A percentile compares a stretch with the other conserved stretches of the same genome.
These are phyloP conservation scores for Periophthalmodon schlosseri DNA, from an alignment of 2,113 vertebrate genomes.

Conservation along the genomic window DNA sequence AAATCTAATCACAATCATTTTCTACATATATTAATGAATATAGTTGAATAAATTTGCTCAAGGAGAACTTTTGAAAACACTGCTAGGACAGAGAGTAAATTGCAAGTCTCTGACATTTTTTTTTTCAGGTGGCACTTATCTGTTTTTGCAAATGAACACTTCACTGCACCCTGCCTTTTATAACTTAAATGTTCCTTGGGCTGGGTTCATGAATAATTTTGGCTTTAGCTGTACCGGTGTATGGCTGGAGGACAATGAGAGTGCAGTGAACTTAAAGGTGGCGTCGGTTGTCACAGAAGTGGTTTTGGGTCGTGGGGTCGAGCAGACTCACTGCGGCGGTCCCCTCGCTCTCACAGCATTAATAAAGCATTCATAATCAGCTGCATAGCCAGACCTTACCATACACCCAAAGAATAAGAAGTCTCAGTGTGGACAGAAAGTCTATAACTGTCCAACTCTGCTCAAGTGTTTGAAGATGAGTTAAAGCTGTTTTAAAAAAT, in stretches of 20 bases:
- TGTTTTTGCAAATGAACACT: too few species aligned
- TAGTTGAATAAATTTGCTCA: too few species aligned
- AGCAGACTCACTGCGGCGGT: slow-evolving; percentile 21
- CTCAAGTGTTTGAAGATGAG: slow-evolving; percentile 21
- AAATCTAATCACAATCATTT: too few species aligned
- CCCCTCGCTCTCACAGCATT: slow-evolving; percentile 28
- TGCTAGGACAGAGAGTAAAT: too few species aligned
- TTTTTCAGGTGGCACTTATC: too few species aligned
- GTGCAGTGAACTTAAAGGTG: slow-evolving; percentile 36
- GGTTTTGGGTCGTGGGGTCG: slow-evolving; percentile 1
- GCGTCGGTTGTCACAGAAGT: slow-evolving; percentile 25
- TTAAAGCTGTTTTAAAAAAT: neutral
- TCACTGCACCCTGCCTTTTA: neutral
- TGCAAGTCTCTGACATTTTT: too few species aligned
- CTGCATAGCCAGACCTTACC: slow-evolving; percentile 28
- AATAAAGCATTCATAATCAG: slow-evolving; percentile 49
- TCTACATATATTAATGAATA: too few species aligned
- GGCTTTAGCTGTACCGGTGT: slow-evolving; percentile 11
- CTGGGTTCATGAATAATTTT: neutral
- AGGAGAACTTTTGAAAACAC: too few species aligned
- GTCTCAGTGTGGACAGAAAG: slow-evolving; percentile 41
- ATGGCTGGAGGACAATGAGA: slow-evolving; percentile 4
- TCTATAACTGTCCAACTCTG: slow-evolving; percentile 41
- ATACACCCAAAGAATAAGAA: slow-evolving; percentile 22
- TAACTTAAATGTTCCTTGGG: neutral